phyloP scores from a whole-genome alignment of 2,888 invertebrate genomes.

The Cyrtodaria siliqua region DNA sequence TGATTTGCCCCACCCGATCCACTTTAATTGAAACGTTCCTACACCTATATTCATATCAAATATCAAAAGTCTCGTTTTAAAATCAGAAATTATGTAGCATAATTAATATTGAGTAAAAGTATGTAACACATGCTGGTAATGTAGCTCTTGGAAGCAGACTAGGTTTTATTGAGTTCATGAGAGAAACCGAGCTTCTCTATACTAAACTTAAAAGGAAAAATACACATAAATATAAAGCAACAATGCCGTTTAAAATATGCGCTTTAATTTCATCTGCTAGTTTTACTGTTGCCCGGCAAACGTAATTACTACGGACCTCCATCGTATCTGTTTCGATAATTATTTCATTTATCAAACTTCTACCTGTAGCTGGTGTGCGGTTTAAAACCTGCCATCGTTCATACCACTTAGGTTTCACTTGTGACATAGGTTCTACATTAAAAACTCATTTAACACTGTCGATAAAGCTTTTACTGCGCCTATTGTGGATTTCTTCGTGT shows the following conservation, averaged over 20 bases:
- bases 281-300: constrained; percentile 62
- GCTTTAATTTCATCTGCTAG: constrained; percentile 63
- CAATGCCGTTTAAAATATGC: constrained; percentile 69
- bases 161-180: too few relatives aligned
- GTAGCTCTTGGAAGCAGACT: too few relatives aligned
- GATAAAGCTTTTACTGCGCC: constrained; percentile 75
- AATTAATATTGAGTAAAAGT: too few relatives aligned
- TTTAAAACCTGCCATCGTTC: constrained; percentile 49
- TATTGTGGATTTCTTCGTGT: constrained; percentile 68
- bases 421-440: constrained; percentile 68
- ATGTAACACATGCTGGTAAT: too few relatives aligned
- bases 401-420: constrained; percentile 52
- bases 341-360: constrained; percentile 62
- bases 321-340: constrained; percentile 58
- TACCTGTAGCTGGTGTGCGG: constrained; percentile 60
- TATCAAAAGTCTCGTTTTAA: too few relatives aligned
- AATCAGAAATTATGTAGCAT: too few relatives aligned
- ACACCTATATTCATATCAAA: too few relatives aligned
- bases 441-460: constrained; percentile 79
- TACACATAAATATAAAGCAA: too few relatives aligned
- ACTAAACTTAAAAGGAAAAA: too few relatives aligned
- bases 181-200: too few relatives aligned
- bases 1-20: too few relatives aligned
- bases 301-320: constrained; percentile 63
- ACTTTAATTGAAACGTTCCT: too few relatives aligned